phyloP scores from a whole-genome alignment of 2,113 vertebrate genomes.

The Morone chrysops region DNA sequence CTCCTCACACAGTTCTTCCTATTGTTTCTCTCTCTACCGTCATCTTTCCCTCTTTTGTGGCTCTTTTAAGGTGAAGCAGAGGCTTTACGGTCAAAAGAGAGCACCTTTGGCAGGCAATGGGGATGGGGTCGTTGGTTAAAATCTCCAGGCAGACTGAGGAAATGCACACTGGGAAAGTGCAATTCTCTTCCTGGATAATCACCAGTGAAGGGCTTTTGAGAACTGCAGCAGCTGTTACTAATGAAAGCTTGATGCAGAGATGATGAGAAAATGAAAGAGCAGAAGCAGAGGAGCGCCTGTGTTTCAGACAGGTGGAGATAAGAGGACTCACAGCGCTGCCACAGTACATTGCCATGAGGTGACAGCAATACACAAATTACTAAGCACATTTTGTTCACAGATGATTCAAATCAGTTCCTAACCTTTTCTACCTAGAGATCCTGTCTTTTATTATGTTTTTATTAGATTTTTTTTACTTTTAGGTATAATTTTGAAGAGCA shows the following conservation, averaged over 20 bases:
- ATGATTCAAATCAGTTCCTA: not conserved
- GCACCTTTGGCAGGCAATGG: not conserved
- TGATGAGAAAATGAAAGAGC: slow-evolving; percentile 45
- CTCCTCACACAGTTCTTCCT: slow-evolving; percentile 36
- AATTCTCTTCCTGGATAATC: slow-evolving; percentile 52
- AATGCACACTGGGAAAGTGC: slow-evolving; percentile 26
- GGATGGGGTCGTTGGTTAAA: not conserved
- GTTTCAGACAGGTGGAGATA: slow-evolving; percentile 41
- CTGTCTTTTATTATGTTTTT: not conserved
- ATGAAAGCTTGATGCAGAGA: slow-evolving; percentile 50
- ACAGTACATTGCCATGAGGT: not conserved
- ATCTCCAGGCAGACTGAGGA: slow-evolving; percentile 7
- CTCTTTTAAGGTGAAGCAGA: slow-evolving; percentile 30
- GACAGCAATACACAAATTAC: not conserved
- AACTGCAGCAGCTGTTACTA: slow-evolving; percentile 40
- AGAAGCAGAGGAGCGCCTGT: slow-evolving; percentile 17
- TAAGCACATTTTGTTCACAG: not conserved
- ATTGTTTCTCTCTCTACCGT: slow-evolving; percentile 15
- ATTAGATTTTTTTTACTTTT: not conserved
- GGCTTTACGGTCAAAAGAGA: slow-evolving; percentile 36
- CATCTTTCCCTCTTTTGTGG: slow-evolving; percentile 3
- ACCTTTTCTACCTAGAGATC: not conserved
- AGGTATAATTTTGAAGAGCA: too few species aligned
- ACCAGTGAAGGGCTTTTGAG: slow-evolving; percentile 49
- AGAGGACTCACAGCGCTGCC: not conserved